phyloP scores from a whole-genome alignment of 2,888 invertebrate species.

The Heliothis peltigera region DNA sequence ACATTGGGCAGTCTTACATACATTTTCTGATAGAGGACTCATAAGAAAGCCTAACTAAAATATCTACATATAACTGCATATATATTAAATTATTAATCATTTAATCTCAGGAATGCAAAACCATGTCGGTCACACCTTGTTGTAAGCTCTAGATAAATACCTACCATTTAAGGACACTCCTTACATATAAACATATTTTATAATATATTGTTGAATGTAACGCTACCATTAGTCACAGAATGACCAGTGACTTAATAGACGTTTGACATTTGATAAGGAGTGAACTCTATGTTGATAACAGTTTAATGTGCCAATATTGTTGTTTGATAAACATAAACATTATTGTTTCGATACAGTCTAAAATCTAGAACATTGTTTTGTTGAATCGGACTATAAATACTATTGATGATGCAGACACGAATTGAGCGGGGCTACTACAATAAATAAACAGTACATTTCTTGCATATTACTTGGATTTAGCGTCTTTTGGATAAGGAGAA shows the following conservation, averaged over 20 bases:
- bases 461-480: too few species aligned
- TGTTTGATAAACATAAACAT: conserved; percentile 18
- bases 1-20: too few species aligned
- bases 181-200: background rate
- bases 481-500: too few species aligned
- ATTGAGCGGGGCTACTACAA: too few species aligned
- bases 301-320: conserved; percentile 40
- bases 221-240: conserved; percentile 39
- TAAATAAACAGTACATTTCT: too few species aligned
- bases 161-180: background rate
- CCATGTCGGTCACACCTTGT: background rate
- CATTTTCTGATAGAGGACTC: too few species aligned
- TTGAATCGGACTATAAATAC: conserved; percentile 12
- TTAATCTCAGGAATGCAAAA: too few species aligned
- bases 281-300: conserved; percentile 56
- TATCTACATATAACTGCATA: too few species aligned
- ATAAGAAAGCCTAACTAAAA: too few species aligned
- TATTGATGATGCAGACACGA: too few species aligned
- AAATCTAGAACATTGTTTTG: conserved; percentile 8
- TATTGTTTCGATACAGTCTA: background rate
- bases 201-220: conserved; percentile 5
- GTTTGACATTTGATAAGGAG: conserved; percentile 50
- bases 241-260: conserved; percentile 41
- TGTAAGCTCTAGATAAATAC: background rate
- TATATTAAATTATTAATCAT: too few species aligned